phyloP scores from a whole-genome alignment of 2,797 vertebrate genomes.

The Oceanodroma leucorhoa region DNA sequence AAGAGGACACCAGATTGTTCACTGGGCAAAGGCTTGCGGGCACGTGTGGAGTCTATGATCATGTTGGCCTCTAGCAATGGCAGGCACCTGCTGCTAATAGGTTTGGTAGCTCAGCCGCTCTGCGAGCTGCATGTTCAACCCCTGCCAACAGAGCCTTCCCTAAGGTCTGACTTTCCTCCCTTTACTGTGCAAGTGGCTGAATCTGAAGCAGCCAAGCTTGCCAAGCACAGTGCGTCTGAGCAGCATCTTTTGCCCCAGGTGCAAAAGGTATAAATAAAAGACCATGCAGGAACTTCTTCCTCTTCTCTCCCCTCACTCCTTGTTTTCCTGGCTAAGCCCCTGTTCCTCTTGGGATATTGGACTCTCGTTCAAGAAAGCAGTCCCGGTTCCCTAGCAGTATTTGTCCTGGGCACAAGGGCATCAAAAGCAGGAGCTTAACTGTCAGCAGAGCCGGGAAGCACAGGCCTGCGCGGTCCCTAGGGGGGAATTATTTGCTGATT shows the following conservation, averaged over 20 bases:
- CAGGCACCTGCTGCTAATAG: neutral
- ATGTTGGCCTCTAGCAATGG: neutral
- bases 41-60: neutral
- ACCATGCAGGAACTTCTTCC: neutral
- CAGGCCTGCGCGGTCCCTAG: constrained; percentile 3
- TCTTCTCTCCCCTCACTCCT: neutral
- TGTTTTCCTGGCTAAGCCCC: neutral
- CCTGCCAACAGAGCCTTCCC: neutral
- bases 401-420: constrained; percentile 24
- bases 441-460: constrained; percentile 36
- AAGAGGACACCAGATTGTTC: neutral
- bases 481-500: constrained; percentile 52
- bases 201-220: neutral
- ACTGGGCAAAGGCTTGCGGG: neutral
- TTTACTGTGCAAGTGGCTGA: neutral
- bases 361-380: neutral
- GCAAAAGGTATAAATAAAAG: neutral
- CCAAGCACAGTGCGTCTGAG: neutral
- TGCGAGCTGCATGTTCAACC: neutral
- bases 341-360: neutral
- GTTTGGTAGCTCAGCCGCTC: neutral
- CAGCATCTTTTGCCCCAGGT: neutral
- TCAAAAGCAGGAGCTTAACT: neutral
- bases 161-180: neutral
- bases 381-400: neutral